Base-by-base conservation (phyloP, 35 echinoderm and acorn worm species). In the Chiridota heheva region DNA sequence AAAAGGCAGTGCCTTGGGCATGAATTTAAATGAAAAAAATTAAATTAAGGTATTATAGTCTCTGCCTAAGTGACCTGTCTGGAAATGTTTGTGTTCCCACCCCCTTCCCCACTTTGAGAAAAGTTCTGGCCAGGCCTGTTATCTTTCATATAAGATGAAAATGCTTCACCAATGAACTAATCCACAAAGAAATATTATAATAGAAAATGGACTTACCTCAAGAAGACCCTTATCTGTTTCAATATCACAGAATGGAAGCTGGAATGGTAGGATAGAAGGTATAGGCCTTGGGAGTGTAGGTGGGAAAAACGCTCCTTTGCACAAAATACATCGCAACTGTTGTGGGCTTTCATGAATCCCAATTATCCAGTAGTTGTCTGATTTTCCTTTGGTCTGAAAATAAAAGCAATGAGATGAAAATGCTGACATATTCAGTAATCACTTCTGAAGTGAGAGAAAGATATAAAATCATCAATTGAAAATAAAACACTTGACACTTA, bases 321-420 rank as follows among this genome's bases (percentile, higher is more conserved):
- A 98, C 37, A 33, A 71, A 24, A 98, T 91, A 63, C 89, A 88
- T 57, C 95, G 61, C 15, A 98, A 44, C 40, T 98, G 95, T 51
- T 82, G 44, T 18, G 73, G 79, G 28, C 60, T 88, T 48, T 97
- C 94, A 59, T 97, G 75, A 42, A 97, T 74, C 26, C 94, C 94
- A 18, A 91, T 84, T 34, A 97, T 81, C 94, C 94, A 97, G 58
- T 91, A 89, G 71, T 84, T 72, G 39, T 97, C 94, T 45, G 94
- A 97, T 33, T 78, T 78, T 47, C 88, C 81, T 60, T 97, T 97
- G 17, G 84, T 42, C 94, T 97, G 46, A 41, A 48, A 7, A 73
- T 29, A 47, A 10, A 45, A n/a, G 72, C 40, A 42, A 25, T 43
- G 18, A 42, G 36, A 44, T 1, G 69, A 72, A 42, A 72, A 40